These are phyloP conservation scores for Hirtodrosophila confusa DNA, from an alignment of 2,888 invertebrate genomes.

Conservation along the genomic window DNA sequence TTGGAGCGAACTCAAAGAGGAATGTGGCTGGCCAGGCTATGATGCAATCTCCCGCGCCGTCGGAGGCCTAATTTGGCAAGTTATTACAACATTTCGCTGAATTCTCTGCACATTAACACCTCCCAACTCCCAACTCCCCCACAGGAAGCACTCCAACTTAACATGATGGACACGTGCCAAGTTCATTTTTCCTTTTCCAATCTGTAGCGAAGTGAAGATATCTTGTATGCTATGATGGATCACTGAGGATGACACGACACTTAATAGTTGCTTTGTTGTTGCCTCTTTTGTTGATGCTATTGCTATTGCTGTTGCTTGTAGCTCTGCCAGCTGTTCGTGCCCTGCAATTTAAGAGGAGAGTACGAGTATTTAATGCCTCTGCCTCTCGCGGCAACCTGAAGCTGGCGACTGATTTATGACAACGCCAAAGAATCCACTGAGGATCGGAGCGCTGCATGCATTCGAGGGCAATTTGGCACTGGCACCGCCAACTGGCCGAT, in stretches of 20 bases:
- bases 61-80: conserved; percentile 61
- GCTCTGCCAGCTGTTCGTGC: conserved; percentile 58
- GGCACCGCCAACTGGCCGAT: conserved; percentile 6
- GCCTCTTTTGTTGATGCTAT: conserved; percentile 31
- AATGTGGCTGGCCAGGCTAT: conserved; percentile 35
- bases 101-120: conserved; percentile 53
- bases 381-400: conserved; percentile 54
- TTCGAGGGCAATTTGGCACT: conserved; percentile 66
- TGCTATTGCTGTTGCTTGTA: conserved; percentile 31
- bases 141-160: conserved; percentile 44
- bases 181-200: conserved; percentile 54
- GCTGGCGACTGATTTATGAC: conserved; percentile 74
- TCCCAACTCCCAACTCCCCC: conserved; percentile 35
- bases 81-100: conserved; percentile 61
- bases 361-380: conserved; percentile 67
- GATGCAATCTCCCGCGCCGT: conserved; percentile 53
- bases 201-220: conserved; percentile 25
- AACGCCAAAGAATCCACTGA: conserved; percentile 62
- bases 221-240: conserved; percentile 71
- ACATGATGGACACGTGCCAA: conserved; percentile 73
- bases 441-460: conserved; percentile 37
- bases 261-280: conserved; percentile 63
- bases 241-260: conserved; percentile 75
- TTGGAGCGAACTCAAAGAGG: conserved; percentile 28
- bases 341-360: conserved; percentile 73